Base-by-base conservation (phyloP, 1,140 invertebrate species). In the Drosophila nikananu region DNA sequence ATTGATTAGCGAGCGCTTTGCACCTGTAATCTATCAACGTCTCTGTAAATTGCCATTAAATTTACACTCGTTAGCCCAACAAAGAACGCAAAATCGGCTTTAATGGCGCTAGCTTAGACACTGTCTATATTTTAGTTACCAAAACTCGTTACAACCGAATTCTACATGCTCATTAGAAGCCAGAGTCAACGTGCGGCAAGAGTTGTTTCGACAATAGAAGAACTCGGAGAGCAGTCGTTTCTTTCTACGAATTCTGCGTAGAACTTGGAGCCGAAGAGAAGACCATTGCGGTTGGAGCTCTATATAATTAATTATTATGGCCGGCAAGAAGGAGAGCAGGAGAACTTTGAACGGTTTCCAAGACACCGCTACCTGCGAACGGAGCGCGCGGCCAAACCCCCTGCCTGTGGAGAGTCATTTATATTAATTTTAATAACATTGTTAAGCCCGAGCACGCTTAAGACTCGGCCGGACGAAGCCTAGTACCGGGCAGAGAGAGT, bases 401-500 rank as follows among this genome's bases (percentile, higher is more conserved):
- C 82, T 77, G 74, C 63, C 58, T 49, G 62, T 58, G 55, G 44
- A 60, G 55, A 80, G 68, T 90, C 86, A 90, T 90, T 90, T 91
- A 90, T 90, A 90, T 77, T 91, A 86, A 90, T 91, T 91, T 90
- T 90, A 90, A 90, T 90, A 90, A 90, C 81, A 90, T 91, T 91
- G 86, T 90, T 90, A 90, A 83, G 71, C 70, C 67, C 42, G 52
- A 79, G 41, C 68, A 41, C 62, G 73, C 44, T 63, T 70, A 64
- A 19, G 49, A 42, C 35, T 41, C 35, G 75, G 65, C 13, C 42
- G 27, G 51, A 35, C 66, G 15, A 71, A 58, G 52, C 13, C 57
- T 37, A 32, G 41, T 66, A 25, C 37, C 54, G 41, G 58, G 39
- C 42, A 27, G 39, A 48, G 30, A 57, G 32, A 32, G 46, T 37